phyloP scores from a whole-genome alignment of 2,888 invertebrate species.

The Cetonia aurata region DNA sequence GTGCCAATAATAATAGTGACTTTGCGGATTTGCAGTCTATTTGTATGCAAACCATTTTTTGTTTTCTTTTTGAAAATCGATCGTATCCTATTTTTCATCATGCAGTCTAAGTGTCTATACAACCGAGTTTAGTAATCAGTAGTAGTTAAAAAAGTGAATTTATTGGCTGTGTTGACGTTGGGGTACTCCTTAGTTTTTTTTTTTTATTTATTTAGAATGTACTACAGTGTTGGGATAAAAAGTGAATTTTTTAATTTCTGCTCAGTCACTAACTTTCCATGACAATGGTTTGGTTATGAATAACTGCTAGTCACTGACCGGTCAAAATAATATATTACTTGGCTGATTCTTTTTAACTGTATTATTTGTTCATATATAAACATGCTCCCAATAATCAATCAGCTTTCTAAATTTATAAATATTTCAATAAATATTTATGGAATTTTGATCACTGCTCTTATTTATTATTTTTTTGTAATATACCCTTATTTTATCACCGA shows the following conservation, averaged over 20 bases:
- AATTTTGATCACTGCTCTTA: slow-evolving; percentile 49
- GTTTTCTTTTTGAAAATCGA: slow-evolving; percentile 18
- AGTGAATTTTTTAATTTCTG: slow-evolving; percentile 27
- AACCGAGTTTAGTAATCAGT: slow-evolving; percentile 37
- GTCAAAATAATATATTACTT: slow-evolving; percentile 48
- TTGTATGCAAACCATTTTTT: slow-evolving; percentile 53
- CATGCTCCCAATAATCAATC: slow-evolving; percentile 48
- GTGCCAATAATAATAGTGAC: slow-evolving; percentile 61
- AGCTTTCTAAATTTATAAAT: slow-evolving; percentile 40
- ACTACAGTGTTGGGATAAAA: slow-evolving; percentile 33
- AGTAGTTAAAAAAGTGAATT: slow-evolving; percentile 52
- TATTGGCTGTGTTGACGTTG: slow-evolving; percentile 58
- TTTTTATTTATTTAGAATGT: slow-evolving; percentile 38
- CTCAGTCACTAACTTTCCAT: slow-evolving; percentile 25
- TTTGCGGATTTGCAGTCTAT: slow-evolving; percentile 48
- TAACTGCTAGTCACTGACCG: slow-evolving; percentile 54
- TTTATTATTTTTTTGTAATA: slow-evolving; percentile 51
- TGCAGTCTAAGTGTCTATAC: slow-evolving; percentile 44
- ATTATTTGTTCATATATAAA: slow-evolving; percentile 46
- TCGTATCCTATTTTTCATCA: slow-evolving; percentile 39
- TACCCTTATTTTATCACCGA: slow-evolving; percentile 46
- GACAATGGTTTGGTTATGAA: slow-evolving; percentile 57
- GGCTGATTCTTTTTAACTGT: slow-evolving; percentile 43
- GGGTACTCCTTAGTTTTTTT: slow-evolving; percentile 34
- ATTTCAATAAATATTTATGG: slow-evolving; percentile 39